Evolutionary conservation across 2,797 vertebrate genomes (phyloP), one percentile per base, ranked within the genome.

Genomic region (Ctenochaetus hawaiiensis): DNA sequence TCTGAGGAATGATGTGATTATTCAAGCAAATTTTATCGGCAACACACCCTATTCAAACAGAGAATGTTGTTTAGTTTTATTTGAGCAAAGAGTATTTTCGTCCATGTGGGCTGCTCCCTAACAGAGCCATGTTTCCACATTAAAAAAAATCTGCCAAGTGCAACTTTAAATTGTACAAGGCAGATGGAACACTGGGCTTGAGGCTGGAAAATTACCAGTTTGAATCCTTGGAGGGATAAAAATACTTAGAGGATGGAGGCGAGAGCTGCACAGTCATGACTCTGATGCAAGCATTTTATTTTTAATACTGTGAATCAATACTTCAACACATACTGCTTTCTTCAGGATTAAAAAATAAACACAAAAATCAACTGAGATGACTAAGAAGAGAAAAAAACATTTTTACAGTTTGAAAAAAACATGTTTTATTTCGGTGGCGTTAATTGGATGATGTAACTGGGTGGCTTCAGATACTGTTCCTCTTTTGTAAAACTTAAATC

Each of bases 241-340:
- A 74, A 82, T 69, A 63, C 61, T 5, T 8, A 49, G 45, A 30
- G 67, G 67, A 78, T 11, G 72, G 85, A 89, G 72, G 78, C 41
- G 69, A 80, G 77, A 60, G 76, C 71, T 41, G 57, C 18, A 3
- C 49, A 53, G 22, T 66, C 65, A 53, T 48, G 64, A 57, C 68
- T 85, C 70, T 72, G 69, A 75, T 80, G 75, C 54, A 58, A 72
- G 48, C 6, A 6, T 64, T 75, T 65, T 86, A 80, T 90, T 88
- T 88, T 79, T 75, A 71, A 66, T 72, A 67, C 49, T 58, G 18
- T 76, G 73, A 83, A 76, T 75, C 79, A 76, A 62, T n/a, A 52
- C 61, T 47, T 75, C 37, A 45, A 43, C 53, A 49, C 67, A 72
- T 43, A 37, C 37, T 60, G 57, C 67, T 58, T 39, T 51, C 68